Evolutionary conservation across 2,888 invertebrate genomes (phyloP), one percentile per base, ranked within the genome.

Genomic region (Pilophorus perplexus): DNA sequence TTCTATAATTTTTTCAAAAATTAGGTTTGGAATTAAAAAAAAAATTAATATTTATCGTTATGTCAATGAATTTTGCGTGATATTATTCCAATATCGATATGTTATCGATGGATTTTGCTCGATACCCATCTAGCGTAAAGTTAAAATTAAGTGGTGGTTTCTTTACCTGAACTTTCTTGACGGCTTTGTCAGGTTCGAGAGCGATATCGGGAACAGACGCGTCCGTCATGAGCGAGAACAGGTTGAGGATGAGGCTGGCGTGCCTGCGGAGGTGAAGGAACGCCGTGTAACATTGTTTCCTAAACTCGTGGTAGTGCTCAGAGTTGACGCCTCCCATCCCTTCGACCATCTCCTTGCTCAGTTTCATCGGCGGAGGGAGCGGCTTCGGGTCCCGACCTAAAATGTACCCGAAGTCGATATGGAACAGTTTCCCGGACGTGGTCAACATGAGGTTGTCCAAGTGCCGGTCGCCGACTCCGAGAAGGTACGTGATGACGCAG

Each of bases 181-280:
- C 96, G 1, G 98, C 95, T 80, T 99, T 99, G 77, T 99, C 99
- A 0, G 98, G 98, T 75, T 99, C 99, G 1, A 98, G 79, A 0
- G 97, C 97, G 74, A 99, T 99, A 78, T 99, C 99, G 0, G 98
- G 98, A 60, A 99, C 94, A 67, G 92, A 95, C 10, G 99, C 96
- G 80, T 98, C 97, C 71, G 96, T 91, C 98, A 99, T 98, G 72
- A 99, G 81, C 0, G 96, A 93, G 79, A 99, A 99, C 69, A 99
- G 81, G 79, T 99, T 99, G 72, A 98, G 80, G 80, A 99, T 92
- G 67, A 98, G 82, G 79, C 96, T 97, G 0, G 98, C 93, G 77
- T 98, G 96, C 64, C 94, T 89, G 71, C 98, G 81, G 27, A 99
- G 81, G 80, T 97, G 95, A 71, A 96, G 80, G 80, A 95, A 99